Conservation (phyloP, 2,113 vertebrate species). For the Brachypodius melanocephalos region DNA sequence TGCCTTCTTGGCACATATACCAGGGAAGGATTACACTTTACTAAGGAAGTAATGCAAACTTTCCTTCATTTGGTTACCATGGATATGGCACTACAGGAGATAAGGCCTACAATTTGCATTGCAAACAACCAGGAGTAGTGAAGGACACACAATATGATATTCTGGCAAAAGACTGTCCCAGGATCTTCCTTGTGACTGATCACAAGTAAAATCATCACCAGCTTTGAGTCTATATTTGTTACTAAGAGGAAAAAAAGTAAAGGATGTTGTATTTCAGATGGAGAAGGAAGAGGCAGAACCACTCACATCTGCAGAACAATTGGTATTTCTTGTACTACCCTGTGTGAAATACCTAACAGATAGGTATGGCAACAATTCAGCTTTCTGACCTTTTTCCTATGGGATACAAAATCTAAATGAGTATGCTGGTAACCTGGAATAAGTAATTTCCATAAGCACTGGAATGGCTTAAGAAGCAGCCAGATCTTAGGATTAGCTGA, state of each 20-base stretch:
- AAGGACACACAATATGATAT: constrained; percentile 63
- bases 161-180: constrained; percentile 35
- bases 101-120: constrained; percentile 75
- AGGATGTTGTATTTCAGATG: neutral
- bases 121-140: constrained; percentile 68
- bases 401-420: neutral
- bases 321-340: neutral
- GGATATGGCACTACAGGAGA: constrained; percentile 62
- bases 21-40: constrained; percentile 42
- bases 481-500: neutral
- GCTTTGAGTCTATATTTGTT: neutral
- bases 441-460: neutral
- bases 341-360: neutral
- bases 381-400: neutral
- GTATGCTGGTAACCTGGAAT: neutral
- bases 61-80: constrained; percentile 75
- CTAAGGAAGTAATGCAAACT: constrained; percentile 70
- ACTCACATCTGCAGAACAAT: neutral
- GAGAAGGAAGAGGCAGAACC: neutral
- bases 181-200: constrained; percentile 23
- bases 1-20: constrained; percentile 30
- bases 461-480: neutral
- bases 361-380: neutral
- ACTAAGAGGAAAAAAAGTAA: neutral
- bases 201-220: neutral